Conservation (phyloP, 2,888 invertebrate species). For the Diarsia rubi region DNA sequence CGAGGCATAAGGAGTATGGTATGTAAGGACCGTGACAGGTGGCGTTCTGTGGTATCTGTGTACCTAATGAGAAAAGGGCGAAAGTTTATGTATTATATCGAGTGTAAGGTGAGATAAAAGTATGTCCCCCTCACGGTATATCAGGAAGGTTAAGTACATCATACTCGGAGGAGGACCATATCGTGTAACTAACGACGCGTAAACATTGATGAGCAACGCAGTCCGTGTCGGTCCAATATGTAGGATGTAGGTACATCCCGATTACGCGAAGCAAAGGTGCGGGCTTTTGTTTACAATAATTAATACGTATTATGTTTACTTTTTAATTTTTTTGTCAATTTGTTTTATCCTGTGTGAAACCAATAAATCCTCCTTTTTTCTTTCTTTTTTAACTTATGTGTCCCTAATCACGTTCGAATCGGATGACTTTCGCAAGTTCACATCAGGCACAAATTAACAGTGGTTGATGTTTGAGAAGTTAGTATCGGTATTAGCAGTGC, state of each 20-base stretch:
- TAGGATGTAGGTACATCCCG: neutral
- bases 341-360: too few species aligned
- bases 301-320: too few species aligned
- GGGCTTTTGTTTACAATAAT: neutral
- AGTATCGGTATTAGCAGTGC: too few species aligned
- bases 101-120: neutral
- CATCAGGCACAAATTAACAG: neutral
- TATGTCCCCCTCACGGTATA: neutral
- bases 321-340: too few species aligned
- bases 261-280: neutral
- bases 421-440: neutral
- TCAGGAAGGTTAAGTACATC: neutral
- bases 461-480: neutral
- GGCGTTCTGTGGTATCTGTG: too few species aligned
- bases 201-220: constrained; percentile 9
- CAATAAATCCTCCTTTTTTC: too few species aligned
- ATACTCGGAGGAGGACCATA: constrained; percentile 1
- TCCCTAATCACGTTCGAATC: neutral
- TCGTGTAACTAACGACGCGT: neutral
- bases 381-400: neutral
- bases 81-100: neutral
- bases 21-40: too few species aligned
- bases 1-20: too few species aligned
- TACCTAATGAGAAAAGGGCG: too few species aligned
- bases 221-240: neutral